Evolutionary conservation across 1,140 invertebrate genomes (phyloP).

Genomic region (Drosophila neocordata): DNA sequence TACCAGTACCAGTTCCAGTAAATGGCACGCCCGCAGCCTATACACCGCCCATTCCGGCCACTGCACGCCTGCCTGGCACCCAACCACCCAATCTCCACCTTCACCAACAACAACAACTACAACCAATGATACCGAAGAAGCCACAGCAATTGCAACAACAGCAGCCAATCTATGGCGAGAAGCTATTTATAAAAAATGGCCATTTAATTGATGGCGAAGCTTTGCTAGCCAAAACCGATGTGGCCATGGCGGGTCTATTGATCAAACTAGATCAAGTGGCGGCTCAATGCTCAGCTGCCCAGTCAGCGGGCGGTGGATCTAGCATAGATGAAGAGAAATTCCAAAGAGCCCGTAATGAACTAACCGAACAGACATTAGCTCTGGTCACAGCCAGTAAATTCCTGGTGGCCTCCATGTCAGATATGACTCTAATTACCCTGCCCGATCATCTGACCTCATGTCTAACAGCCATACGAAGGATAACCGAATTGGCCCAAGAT

Average conservation of each 20-base stretch:
- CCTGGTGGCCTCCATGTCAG: constrained; percentile 91
- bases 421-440: constrained; percentile 84
- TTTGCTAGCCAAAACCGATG: constrained; percentile 87
- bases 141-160: constrained; percentile 67
- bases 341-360: constrained; percentile 88
- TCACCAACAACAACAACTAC: constrained; percentile 15
- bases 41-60: constrained; percentile 73
- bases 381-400: constrained; percentile 92
- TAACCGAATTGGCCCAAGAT: constrained; percentile 88
- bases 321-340: constrained; percentile 89
- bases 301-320: constrained; percentile 87
- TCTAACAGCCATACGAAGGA: constrained; percentile 86
- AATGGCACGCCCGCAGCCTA: constrained; percentile 24
- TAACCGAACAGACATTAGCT: constrained; percentile 90
- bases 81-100: constrained; percentile 65
- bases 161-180: constrained; percentile 73
- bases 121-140: constrained; percentile 72
- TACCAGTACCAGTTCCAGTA: constrained; percentile 37
- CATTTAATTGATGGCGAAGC: constrained; percentile 85
- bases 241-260: constrained; percentile 86
- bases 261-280: constrained; percentile 87
- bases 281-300: constrained; percentile 87
- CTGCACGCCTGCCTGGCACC: constrained; percentile 66
- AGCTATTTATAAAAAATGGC: constrained; percentile 84
- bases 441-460: constrained; percentile 88